Conservation (phyloP, 1,140 invertebrate genomes). For the Vanessa atalanta region DNA sequence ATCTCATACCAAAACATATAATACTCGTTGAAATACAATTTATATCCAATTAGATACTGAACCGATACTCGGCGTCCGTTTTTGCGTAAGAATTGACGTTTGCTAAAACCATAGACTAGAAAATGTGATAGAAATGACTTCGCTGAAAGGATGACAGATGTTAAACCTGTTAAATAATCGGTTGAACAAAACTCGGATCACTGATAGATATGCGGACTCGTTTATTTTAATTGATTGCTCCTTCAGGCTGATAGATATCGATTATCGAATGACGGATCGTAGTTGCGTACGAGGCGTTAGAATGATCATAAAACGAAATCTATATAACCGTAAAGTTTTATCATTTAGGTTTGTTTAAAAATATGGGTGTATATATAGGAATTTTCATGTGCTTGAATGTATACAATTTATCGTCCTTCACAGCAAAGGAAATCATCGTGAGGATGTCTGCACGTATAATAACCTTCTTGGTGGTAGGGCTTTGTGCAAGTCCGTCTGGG, state of each 20-base stretch:
- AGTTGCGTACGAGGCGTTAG: not conserved
- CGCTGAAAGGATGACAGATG: not conserved
- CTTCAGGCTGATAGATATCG: not conserved
- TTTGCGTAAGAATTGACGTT: conserved; percentile 40
- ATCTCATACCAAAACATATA: conserved; percentile 31
- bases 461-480: no score
- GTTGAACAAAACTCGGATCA: not conserved
- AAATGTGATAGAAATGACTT: not conserved
- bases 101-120: not conserved
- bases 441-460: no score
- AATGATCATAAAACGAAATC: no score
- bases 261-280: not conserved
- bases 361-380: no score
- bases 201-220: not conserved
- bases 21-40: conserved; percentile 35
- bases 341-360: no score
- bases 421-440: no score
- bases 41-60: conserved; percentile 43
- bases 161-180: not conserved
- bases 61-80: conserved; percentile 37
- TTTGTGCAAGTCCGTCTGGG: no score
- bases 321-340: no score
- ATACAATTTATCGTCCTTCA: no score
- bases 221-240: conserved; percentile 6
- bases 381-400: no score